phyloP scores from a whole-genome alignment of 2,888 invertebrate species.

The Troides aeacus region DNA sequence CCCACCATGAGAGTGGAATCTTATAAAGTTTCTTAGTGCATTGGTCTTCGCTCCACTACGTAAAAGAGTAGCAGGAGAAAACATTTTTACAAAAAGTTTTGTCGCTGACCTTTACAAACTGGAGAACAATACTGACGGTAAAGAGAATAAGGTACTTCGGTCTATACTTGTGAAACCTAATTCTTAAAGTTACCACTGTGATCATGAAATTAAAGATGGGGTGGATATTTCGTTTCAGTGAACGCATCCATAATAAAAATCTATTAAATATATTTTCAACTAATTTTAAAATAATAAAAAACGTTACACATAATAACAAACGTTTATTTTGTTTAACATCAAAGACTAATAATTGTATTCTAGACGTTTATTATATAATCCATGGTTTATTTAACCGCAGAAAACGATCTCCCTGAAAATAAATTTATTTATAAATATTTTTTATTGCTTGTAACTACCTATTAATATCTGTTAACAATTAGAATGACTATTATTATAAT shows the following conservation, averaged over 20 bases:
- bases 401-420: background rate
- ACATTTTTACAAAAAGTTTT: conserved; percentile 52
- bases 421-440: too few species aligned
- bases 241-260: conserved; percentile 42
- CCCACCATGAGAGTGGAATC: conserved; percentile 69
- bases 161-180: background rate
- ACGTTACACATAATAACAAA: background rate
- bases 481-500: too few species aligned
- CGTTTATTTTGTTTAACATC: background rate
- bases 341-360: background rate
- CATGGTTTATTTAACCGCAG: background rate
- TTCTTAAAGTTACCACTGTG: conserved; percentile 32
- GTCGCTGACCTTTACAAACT: conserved; percentile 15
- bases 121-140: conserved; percentile 26
- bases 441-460: too few species aligned
- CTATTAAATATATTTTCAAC: background rate
- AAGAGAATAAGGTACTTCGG: conserved; percentile 1
- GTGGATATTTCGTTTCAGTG: conserved; percentile 30
- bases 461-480: too few species aligned
- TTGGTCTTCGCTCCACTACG: conserved; percentile 62
- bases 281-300: background rate
- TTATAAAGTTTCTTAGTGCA: conserved; percentile 66
- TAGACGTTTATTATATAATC: background rate
- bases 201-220: conserved; percentile 1
- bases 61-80: conserved; percentile 62